Evolutionary conservation across 1,140 invertebrate genomes (phyloP), one percentile per base, ranked within the genome.

Genomic region (Globodera rostochiensis): DNA sequence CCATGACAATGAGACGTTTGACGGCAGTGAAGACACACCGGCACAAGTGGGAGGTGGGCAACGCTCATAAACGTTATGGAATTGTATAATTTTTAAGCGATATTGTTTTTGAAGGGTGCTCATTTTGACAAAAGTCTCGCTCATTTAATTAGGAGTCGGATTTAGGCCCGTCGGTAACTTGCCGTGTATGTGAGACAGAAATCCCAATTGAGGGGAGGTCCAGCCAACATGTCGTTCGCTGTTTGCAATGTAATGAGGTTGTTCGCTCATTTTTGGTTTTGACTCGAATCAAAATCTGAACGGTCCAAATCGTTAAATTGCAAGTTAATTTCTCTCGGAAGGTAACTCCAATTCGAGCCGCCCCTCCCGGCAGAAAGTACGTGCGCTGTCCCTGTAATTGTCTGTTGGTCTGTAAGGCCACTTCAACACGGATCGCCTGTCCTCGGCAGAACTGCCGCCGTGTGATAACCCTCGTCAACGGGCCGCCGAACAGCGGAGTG

Each of bases 351-450:
- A 98, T 99, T 87, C 93, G 95, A 90, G 96, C 95, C 91, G 95
- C 97, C 78, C 97, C 97, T 13, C 94, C 96, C n/a, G 97, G 97
- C 9, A 98, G 98, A 90, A 98, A 98, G 90, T 99, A 98, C 92
- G 96, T 99, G 15, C 92, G 97, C 75, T 99, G 97, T 90, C 96
- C 96, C 19, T 99, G 97, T 92, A 98, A 98, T 90, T 99, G 97
- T 91, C 92, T 99, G 82, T 92, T 99, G 70, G 98, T 99, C 86
- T 99, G 97, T 92, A 97, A 98, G 91, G 95, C 94, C 84, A 95
- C 94, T 47, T 97, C 96, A 49, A 95, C 95, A 90, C 93, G 96
- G 82, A 98, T 99, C 87, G 96, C 96, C 80, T 99, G 97, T 91
- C 97, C 97, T 36, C 93, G 97, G 88, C 93, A 94, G 83, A 95